Evolutionary conservation across 35 echinoderm and acorn worm genomes (phyloP).

Genomic region (Diadema setosum): DNA sequence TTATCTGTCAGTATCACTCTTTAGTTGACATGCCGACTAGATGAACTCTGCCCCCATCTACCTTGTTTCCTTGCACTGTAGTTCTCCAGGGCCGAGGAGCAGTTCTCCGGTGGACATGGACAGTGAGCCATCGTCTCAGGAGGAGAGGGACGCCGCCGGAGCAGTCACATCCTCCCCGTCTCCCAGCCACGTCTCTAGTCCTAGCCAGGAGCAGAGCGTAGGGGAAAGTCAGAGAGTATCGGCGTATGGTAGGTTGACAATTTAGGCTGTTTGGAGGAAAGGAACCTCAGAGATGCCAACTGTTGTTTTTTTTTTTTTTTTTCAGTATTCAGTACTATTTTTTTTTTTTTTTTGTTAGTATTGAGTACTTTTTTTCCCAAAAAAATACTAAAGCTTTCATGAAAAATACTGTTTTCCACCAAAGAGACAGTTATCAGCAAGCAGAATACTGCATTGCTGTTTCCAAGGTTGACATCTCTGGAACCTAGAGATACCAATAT

Average conservation of each 20-base stretch:
- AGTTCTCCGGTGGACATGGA: slow-evolving; percentile 88
- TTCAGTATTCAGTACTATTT: too few relatives aligned
- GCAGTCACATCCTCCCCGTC: background rate
- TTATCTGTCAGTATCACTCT: too few relatives aligned
- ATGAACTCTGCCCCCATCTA: too few relatives aligned
- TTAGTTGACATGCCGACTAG: too few relatives aligned
- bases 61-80: background rate
- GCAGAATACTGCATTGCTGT: too few relatives aligned
- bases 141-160: background rate
- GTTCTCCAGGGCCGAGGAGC: slow-evolving; percentile 56
- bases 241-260: background rate
- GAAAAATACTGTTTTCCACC: too few relatives aligned
- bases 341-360: too few relatives aligned
- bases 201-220: background rate
- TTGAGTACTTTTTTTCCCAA: too few relatives aligned
- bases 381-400: too few relatives aligned
- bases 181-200: background rate
- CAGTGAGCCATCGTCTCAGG: slow-evolving; percentile 58
- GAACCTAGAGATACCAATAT: too few relatives aligned
- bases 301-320: background rate
- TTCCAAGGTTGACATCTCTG: too few relatives aligned
- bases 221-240: background rate
- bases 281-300: background rate
- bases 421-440: too few relatives aligned
- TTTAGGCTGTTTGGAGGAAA: background rate